These are phyloP conservation scores for Apodemia mormo DNA, from an alignment of 2,888 invertebrate genomes.

Conservation along the genomic window DNA sequence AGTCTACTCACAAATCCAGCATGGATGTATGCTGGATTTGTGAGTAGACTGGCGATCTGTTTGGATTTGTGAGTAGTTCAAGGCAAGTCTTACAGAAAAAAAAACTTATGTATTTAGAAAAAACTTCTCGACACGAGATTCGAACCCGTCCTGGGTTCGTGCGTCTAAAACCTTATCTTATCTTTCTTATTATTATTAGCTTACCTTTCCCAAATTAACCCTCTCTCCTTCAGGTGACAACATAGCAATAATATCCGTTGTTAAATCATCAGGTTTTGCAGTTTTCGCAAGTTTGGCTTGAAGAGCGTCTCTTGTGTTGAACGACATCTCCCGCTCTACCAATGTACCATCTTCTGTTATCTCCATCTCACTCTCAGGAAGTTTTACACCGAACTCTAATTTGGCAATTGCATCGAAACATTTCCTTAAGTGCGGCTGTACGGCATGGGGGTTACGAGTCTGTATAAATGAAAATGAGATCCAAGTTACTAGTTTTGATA, in stretches of 20 bases:
- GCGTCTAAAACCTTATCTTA: too few species aligned
- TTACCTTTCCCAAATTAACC: conserved; percentile 87
- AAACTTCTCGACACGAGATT: too few species aligned
- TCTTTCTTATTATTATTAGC: background rate
- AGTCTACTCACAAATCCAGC: too few species aligned
- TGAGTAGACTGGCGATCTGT: too few species aligned
- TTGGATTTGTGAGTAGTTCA: too few species aligned
- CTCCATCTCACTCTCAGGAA: conserved; percentile 76
- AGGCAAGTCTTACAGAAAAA: too few species aligned
- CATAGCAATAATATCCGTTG: conserved; percentile 94
- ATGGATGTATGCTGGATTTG: too few species aligned
- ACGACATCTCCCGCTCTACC: conserved; percentile 71
- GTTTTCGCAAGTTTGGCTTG: conserved; percentile 67
- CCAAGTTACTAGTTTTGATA: background rate
- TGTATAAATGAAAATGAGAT: conserved; percentile 42
- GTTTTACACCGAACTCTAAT: conserved; percentile 87
- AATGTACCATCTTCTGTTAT: conserved; percentile 75
- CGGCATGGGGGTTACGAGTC: conserved; percentile 93
- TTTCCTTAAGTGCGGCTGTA: conserved; percentile 94
- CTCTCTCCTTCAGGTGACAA: conserved; percentile 94
- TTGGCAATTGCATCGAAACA: conserved; percentile 93
- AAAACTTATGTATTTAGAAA: too few species aligned
- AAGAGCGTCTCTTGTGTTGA: conserved; percentile 61
- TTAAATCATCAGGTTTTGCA: conserved; percentile 77
- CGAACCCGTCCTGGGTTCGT: too few species aligned